Evolutionary conservation across 1,140 invertebrate species (phyloP).

Genomic region (Pogonomyrmex californicus): DNA sequence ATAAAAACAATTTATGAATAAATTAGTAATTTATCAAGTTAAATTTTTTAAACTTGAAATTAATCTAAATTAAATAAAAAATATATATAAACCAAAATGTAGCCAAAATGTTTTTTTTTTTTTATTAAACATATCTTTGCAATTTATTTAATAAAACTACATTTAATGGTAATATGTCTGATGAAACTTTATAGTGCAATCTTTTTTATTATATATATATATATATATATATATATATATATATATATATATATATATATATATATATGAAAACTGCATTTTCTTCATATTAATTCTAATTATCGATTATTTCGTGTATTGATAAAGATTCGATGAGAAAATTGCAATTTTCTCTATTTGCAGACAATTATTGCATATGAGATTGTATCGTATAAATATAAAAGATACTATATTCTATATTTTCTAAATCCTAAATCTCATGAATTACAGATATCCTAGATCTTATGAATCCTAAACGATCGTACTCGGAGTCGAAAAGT

Average conservation of each 20-base stretch:
- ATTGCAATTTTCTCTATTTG: background rate
- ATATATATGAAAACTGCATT: background rate
- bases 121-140: background rate
- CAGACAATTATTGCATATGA: background rate
- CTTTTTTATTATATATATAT: background rate
- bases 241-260: background rate
- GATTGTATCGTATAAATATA: background rate
- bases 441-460: background rate
- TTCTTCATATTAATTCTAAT: background rate
- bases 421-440: background rate
- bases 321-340: background rate
- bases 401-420: background rate
- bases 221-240: background rate
- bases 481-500: slow-evolving; percentile 6
- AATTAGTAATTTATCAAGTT: background rate
- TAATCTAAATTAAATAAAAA: background rate
- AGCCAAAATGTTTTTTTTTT: background rate
- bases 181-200: background rate
- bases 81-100: background rate
- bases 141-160: background rate
- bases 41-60: background rate
- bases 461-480: background rate
- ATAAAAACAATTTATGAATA: background rate
- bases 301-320: background rate
- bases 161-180: background rate